Percentiles rank a stretch among this genome's conserved stretches.
Evolutionary conservation across 2,797 vertebrate species (phyloP).

Genomic region (Apogon talboti): DNA sequence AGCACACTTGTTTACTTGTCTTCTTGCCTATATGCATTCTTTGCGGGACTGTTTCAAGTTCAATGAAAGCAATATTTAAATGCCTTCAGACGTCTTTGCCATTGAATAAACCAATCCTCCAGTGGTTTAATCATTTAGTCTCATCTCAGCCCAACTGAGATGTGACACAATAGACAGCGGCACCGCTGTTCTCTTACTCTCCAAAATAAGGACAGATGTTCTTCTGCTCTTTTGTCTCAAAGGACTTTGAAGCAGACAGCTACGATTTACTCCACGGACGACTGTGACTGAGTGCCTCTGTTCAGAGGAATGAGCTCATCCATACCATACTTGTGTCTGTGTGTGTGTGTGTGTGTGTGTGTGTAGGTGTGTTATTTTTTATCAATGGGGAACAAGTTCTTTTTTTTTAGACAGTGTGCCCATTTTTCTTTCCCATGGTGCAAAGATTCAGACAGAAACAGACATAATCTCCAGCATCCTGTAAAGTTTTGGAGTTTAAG

Average conservation of each 20-base stretch:
- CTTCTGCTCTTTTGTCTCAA: slow-evolving; percentile 48
- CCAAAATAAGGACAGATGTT: slow-evolving; percentile 59
- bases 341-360: slow-evolving; percentile 5
- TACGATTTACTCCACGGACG: slow-evolving; percentile 40
- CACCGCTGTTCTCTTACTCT: slow-evolving; percentile 5
- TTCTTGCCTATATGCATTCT: slow-evolving; percentile 4
- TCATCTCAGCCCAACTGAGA: slow-evolving; percentile 52
- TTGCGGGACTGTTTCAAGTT: slow-evolving; percentile 40
- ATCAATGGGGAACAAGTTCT: slow-evolving; percentile 30
- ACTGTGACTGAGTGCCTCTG: slow-evolving; percentile 36
- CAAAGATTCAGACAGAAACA: not conserved
- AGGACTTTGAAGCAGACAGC: slow-evolving; percentile 45
- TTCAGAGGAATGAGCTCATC: slow-evolving; percentile 45
- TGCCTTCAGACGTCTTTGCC: slow-evolving; percentile 20
- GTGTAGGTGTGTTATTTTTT: slow-evolving; percentile 19
- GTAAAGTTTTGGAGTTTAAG: not conserved
- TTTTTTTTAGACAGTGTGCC: not conserved
- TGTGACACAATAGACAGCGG: slow-evolving; percentile 30
- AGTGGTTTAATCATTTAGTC: slow-evolving; percentile 53
- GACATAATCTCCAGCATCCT: slow-evolving; percentile 8
- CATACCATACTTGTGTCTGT: not conserved
- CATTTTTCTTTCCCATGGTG: not conserved
- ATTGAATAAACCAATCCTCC: slow-evolving; percentile 38
- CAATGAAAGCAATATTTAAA: slow-evolving; percentile 60
- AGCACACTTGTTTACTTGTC: slow-evolving; percentile 12